Evolutionary conservation across 2,888 invertebrate species (phyloP), one percentile per base, ranked within the genome.

Genomic region (Rugalucina vietnamica): DNA sequence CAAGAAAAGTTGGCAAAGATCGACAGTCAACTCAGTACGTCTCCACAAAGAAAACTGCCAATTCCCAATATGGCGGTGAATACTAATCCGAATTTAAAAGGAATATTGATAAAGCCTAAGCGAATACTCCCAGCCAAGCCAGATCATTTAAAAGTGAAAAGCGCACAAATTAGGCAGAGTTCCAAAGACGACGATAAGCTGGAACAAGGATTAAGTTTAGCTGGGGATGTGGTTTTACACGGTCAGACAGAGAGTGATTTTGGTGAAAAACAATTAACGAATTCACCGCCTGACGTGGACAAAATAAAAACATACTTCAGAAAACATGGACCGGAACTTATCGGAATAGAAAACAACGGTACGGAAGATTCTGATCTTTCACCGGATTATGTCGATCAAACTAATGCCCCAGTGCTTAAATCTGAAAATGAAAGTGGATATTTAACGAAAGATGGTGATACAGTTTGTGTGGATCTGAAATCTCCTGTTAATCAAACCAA

Each of bases 41-140:
- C 85, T 27, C 49, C 74, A 1, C 83, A 79, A 81, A 79, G 88
- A n/a, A 88, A 88, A 70, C 78, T 88, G 69, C 88, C 88, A 12
- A 85, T 81, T 73, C 85, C 79, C 14, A 69, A 54, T 14, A 76
- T 34, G n/a, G 69, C 57, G 72, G 80, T 79, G 83, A 87, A 85
- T 77, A 37, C 83, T 79, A 85, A 87, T 79, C 60, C 85, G 5
- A 50, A 57, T 70, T 71, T 88, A 57, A 88, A 88, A 86, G 88
- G 85, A 72, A 84, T 88, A 54, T 74, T 88, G 82, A 86, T 84
- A 76, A 85, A 86, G 50, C 85, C 84, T 14, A 88, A 88, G 78
- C 76, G 88, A 49, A 84, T 88, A 32, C 82, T 88, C n/a, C 88
- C 88, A 3, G 81, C 88, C 21, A 84, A 88, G 72, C 88, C 88